A percentile compares a stretch with the other conserved stretches of the same genome.
Evolutionary conservation across 2,797 vertebrate genomes (phyloP).

Genomic region (Melanotaenia boesemani): DNA sequence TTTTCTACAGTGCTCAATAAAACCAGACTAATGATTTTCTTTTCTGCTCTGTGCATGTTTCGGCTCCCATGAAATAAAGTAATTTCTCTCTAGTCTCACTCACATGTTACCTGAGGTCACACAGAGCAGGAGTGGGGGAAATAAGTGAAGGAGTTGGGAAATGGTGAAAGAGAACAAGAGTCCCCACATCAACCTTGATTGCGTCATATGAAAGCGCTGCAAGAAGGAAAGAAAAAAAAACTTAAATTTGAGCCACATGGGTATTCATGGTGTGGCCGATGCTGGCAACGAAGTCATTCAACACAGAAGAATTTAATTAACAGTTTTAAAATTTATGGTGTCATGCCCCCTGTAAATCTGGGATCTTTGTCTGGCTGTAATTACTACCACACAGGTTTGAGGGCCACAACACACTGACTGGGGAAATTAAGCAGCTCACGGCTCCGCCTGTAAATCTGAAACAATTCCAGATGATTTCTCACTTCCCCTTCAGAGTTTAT

Average conservation of each 20-base stretch:
- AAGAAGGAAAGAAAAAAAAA: slow-evolving; percentile 6
- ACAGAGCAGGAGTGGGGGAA: slow-evolving; percentile 30
- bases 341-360: slow-evolving; percentile 73
- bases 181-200: slow-evolving; percentile 53
- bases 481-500: slow-evolving; percentile 55
- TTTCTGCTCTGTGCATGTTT: slow-evolving; percentile 50
- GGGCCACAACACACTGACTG: slow-evolving; percentile 60
- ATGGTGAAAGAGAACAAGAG: slow-evolving; percentile 21
- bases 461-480: slow-evolving; percentile 68
- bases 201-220: slow-evolving; percentile 66
- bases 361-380: slow-evolving; percentile 73
- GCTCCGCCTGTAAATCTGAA: slow-evolving; percentile 50
- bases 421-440: slow-evolving; percentile 63
- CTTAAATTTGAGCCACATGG: slow-evolving; percentile 77
- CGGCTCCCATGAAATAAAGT: slow-evolving; percentile 60
- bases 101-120: slow-evolving; percentile 52
- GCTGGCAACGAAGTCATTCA: slow-evolving; percentile 62
- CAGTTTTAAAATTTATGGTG: slow-evolving; percentile 75
- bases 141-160: slow-evolving; percentile 4
- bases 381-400: slow-evolving; percentile 69
- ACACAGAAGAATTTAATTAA: slow-evolving; percentile 80
- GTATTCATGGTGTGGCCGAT: slow-evolving; percentile 55
- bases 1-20: slow-evolving; percentile 39
- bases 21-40: slow-evolving; percentile 52
- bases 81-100: slow-evolving; percentile 43